Percentiles rank a stretch among this genome's conserved stretches.
phyloP scores from a whole-genome alignment of 2,888 invertebrate genomes.

The Melanostoma mellinum region DNA sequence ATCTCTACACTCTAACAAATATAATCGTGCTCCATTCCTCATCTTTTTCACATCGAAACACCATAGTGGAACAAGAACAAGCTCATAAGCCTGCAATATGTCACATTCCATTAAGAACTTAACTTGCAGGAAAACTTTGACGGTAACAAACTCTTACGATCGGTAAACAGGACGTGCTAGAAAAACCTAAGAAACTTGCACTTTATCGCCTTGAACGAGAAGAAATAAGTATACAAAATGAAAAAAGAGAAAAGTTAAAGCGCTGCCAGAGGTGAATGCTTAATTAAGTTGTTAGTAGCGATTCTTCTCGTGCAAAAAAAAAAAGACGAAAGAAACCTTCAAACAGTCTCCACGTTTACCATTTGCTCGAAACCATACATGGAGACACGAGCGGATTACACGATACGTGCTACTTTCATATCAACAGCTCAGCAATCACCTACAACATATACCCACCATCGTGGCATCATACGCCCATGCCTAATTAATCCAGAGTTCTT shows the following conservation, averaged over 20 bases:
- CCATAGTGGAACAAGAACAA: slow-evolving; percentile 16
- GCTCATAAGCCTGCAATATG: slow-evolving; percentile 70
- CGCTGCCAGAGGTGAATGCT: slow-evolving; percentile 56
- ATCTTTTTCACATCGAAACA: slow-evolving; percentile 48
- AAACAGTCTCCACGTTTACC: slow-evolving; percentile 12
- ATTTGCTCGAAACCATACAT: slow-evolving; percentile 27
- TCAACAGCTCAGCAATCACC: slow-evolving; percentile 55
- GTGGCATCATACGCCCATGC: slow-evolving; percentile 31
- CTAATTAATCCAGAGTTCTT: slow-evolving; percentile 60
- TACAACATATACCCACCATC: not conserved
- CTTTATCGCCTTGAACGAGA: slow-evolving; percentile 44
- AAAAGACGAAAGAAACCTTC: not conserved
- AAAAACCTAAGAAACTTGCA: slow-evolving; percentile 57
- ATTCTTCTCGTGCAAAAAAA: slow-evolving; percentile 27
- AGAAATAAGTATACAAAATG: slow-evolving; percentile 11
- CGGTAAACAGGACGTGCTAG: slow-evolving; percentile 55
- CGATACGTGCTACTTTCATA: slow-evolving; percentile 34
- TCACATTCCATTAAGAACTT: slow-evolving; percentile 58
- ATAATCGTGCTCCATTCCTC: slow-evolving; percentile 16
- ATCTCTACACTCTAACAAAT: slow-evolving; percentile 16
- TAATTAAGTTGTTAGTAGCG: slow-evolving; percentile 62
- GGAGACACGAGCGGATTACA: slow-evolving; percentile 16
- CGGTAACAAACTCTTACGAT: slow-evolving; percentile 61
- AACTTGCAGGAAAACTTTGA: slow-evolving; percentile 57
- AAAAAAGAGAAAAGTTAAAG: slow-evolving; percentile 19